Evolutionary conservation across 2,888 invertebrate species (phyloP).

Genomic region (Drosophila buzzatii): DNA sequence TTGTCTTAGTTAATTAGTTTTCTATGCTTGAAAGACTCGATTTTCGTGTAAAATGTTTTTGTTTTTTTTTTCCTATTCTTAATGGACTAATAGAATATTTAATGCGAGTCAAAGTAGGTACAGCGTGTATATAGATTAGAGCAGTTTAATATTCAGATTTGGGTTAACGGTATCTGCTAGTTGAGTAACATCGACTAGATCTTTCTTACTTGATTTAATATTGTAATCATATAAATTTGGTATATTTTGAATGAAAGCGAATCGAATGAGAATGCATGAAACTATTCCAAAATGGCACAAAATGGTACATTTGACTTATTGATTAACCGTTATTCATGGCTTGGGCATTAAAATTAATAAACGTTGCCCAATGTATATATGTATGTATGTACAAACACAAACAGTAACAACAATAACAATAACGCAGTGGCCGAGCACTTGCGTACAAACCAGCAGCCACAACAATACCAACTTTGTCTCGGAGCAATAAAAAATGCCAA

Average conservation of each 20-base stretch:
- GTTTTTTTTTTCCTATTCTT: no score
- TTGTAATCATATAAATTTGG: neutral
- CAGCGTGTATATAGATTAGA: no score
- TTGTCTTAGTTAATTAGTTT: no score
- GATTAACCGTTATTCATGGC: constrained; percentile 75
- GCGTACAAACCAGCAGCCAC: constrained; percentile 44
- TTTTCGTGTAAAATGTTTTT: no score
- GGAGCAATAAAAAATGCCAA: constrained; percentile 76
- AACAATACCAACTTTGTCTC: constrained; percentile 60
- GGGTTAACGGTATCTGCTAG: no score
- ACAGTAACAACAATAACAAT: constrained; percentile 15
- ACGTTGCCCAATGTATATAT: constrained; percentile 35
- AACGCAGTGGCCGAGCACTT: constrained; percentile 54
- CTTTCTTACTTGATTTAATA: neutral
- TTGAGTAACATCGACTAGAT: no score
- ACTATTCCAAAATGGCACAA: constrained; percentile 40
- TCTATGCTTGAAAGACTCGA: no score
- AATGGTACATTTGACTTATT: constrained; percentile 51
- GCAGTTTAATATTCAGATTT: no score
- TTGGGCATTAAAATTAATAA: constrained; percentile 74
- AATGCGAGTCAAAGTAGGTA: no score
- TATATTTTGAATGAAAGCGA: neutral
- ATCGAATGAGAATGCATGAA: neutral
- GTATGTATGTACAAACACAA: neutral
- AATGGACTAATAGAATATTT: no score